Evolutionary conservation across 2,888 invertebrate species (phyloP), one percentile per base, ranked within the genome.

Genomic region (Matsumyia berberina): DNA sequence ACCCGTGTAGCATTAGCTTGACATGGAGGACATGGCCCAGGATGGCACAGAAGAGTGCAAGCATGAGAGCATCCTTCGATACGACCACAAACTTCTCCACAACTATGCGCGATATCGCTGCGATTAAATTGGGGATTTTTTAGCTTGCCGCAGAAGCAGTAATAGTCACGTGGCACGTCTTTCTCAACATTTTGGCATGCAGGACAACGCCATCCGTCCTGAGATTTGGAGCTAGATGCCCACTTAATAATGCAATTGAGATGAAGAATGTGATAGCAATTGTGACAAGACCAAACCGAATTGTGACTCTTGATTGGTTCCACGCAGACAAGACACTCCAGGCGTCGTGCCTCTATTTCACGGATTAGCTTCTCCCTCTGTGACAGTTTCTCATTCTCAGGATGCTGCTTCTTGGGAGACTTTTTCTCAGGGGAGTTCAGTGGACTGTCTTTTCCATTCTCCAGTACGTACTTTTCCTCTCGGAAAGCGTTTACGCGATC

Each of bases 301-400:
- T 97, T 96, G 33, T 93, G 94, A 86, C 96, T 95, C 86, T 95
- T 94, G 39, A 99, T 95, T 60, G 94, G 93, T 87, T 98, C 98
- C 89, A 97, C 98, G 90, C 99, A 99, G 12, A 99, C 97, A 88
- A 98, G 94, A 90, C 99, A 99, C 91, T 99, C 99, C 78, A 98
- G 93, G 0, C 94, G 94, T 0, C 96, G 96, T 79, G 94, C 94
- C 86, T 95, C 95, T 60, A 99, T 93, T 91, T 97, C 97, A 55
- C 97, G 96, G 11, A 95, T 95, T 17, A 99, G 93, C 66, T 96
- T 94, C 89, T 97, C 97, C 58, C 96, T 93, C 91, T 97, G 97
- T n/a, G 95, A 96, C 88, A 95, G 86, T 73, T 91, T 91, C 55
- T 91, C 91, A 60, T 90, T 89, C 17, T 90, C 90, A 0, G 89